Conservation (phyloP, 53 echinoderm and acorn worm genomes). For the Hippasteria phrygiana region DNA sequence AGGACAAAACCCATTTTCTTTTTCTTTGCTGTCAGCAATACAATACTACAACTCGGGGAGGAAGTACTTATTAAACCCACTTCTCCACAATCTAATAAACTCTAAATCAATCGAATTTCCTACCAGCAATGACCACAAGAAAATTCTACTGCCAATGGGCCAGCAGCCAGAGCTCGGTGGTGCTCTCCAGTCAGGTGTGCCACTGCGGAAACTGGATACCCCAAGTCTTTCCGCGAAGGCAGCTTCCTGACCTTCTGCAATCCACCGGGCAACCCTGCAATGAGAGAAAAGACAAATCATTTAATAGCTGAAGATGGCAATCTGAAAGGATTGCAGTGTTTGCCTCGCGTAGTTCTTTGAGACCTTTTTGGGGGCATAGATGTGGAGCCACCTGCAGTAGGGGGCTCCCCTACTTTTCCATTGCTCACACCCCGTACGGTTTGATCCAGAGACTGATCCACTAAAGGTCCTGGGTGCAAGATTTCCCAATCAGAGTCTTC, state of each 20-base stretch:
- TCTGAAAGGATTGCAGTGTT: neutral
- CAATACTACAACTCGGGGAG: neutral
- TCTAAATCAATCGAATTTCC: neutral
- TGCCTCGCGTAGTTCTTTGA: neutral
- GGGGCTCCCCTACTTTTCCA: constrained; percentile 13
- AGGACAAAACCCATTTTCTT: constrained; percentile 6
- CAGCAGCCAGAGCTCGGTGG: neutral
- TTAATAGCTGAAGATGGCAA: constrained; percentile 24
- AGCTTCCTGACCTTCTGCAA: neutral
- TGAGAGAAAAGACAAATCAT: neutral
- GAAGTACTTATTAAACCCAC: neutral
- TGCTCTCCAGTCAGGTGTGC: neutral
- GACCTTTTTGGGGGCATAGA: neutral
- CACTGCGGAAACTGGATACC: constrained; percentile 20
- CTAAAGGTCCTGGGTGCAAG: neutral
- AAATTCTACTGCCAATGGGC: neutral
- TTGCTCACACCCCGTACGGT: neutral
- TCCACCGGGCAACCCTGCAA: neutral
- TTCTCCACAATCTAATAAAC: no score
- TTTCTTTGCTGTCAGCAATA: neutral
- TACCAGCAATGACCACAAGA: neutral
- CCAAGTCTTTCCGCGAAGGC: neutral
- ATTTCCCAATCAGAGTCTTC: neutral
- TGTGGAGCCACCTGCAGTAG: neutral
- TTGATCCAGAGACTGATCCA: neutral